Evolutionary conservation across 2,113 vertebrate species (phyloP).

Genomic region (Loxodonta africana): DNA sequence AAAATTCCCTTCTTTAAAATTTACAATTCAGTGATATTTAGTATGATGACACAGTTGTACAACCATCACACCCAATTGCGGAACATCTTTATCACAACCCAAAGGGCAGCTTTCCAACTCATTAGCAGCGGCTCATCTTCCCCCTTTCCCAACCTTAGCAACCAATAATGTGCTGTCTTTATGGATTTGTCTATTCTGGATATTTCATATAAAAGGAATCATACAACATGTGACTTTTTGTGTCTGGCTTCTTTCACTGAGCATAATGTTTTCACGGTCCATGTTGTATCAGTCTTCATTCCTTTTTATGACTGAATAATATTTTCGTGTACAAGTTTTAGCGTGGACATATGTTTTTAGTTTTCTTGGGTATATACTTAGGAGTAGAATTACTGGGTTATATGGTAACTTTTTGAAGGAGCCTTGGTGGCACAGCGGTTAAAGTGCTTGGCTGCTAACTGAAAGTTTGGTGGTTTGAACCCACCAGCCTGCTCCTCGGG

Average conservation of each 20-base stretch:
- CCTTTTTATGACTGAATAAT: slow-evolving; percentile 8
- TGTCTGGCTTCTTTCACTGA: slow-evolving; percentile 9
- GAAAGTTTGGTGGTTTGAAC: too few relatives aligned
- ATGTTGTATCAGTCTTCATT: neutral
- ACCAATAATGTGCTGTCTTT: neutral
- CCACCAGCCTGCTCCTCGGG: too few relatives aligned
- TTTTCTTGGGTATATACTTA: neutral
- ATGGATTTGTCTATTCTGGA: slow-evolving; percentile 5
- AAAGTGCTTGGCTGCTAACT: too few relatives aligned
- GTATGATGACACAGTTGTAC: slow-evolving; percentile 9
- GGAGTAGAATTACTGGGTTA: neutral
- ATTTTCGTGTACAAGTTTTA: neutral
- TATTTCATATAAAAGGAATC: neutral
- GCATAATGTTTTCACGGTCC: neutral
- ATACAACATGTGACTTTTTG: neutral
- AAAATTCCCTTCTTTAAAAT: neutral
- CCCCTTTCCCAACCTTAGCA: neutral
- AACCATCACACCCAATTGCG: neutral
- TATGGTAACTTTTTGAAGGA: neutral
- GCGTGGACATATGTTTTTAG: slow-evolving; percentile 10
- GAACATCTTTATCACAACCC: neutral
- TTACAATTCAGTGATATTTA: neutral
- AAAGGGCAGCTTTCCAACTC: neutral
- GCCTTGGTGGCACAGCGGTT: too few relatives aligned
- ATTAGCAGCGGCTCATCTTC: neutral